Conservation (phyloP, 2,113 vertebrate genomes). For the Pantherophis guttatus region DNA sequence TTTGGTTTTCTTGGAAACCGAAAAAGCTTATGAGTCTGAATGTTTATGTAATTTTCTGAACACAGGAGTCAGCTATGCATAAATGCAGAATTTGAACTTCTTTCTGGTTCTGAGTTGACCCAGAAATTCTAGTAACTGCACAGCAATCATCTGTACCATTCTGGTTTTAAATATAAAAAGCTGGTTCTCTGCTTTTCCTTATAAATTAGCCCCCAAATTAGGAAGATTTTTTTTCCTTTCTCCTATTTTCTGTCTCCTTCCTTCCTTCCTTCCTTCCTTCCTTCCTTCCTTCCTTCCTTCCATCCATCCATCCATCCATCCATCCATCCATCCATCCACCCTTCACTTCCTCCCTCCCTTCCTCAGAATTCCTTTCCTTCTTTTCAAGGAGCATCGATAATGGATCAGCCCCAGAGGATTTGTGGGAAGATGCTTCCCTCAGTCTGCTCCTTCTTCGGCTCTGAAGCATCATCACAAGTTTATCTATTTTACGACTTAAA, state of each 20-base stretch:
- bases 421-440: conserved; percentile 59
- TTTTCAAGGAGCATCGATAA: conserved; percentile 66
- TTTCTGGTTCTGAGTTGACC: not conserved
- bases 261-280: conserved; percentile 55
- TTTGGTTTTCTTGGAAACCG: not conserved
- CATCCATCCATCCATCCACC: not conserved
- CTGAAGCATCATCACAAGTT: conserved; percentile 63
- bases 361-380: conserved; percentile 63
- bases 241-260: conserved; percentile 24
- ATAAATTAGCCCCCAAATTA: not conserved
- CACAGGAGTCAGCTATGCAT: not conserved
- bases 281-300: no score
- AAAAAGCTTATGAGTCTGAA: not conserved
- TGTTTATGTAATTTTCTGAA: not conserved
- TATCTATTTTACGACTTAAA: conserved; percentile 47
- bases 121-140: not conserved
- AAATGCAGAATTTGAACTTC: not conserved
- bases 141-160: not conserved
- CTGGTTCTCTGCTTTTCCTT: not conserved
- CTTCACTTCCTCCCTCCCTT: conserved; percentile 6
- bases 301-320: no score
- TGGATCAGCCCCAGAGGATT: conserved; percentile 64
- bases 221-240: not conserved
- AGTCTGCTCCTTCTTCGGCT: conserved; percentile 41
- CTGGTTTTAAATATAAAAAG: conserved; percentile 12